Conservation (phyloP, 1,140 invertebrate species). For the Berghia stephanieae region DNA sequence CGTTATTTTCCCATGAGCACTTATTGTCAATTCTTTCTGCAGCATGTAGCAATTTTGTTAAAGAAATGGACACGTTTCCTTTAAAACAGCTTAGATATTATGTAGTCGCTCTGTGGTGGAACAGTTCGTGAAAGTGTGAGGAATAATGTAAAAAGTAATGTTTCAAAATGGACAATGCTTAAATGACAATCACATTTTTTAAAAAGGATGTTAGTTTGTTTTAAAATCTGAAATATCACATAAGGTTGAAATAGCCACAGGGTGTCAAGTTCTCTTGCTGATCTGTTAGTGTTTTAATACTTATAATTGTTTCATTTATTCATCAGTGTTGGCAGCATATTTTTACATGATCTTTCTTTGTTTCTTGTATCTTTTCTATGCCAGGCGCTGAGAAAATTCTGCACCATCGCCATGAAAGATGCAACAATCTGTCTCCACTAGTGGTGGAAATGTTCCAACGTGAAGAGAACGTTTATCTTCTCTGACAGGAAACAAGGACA, state of each 20-base stretch:
- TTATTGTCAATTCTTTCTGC: no score
- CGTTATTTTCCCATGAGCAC: no score
- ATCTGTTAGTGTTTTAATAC: background rate
- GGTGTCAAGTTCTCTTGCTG: background rate
- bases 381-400: conserved; percentile 63
- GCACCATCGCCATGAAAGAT: conserved; percentile 57
- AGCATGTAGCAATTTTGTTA: no score
- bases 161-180: no score
- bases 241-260: background rate
- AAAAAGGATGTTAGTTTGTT: background rate
- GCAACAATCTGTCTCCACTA: conserved; percentile 59
- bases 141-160: no score
- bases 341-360: background rate
- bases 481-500: no score
- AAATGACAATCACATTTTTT: no score
- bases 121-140: no score
- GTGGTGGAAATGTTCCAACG: conserved; percentile 64
- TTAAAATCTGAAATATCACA: background rate
- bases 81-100: no score
- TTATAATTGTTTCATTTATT: background rate
- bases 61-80: no score
- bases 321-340: background rate
- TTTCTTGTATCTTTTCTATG: background rate
- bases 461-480: conserved; percentile 62
- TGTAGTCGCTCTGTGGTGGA: no score